Percentiles rank a stretch among this genome's conserved stretches.
These are phyloP conservation scores for Microcebus lehilahytsara DNA, from an alignment of 2,113 vertebrate genomes.

Conservation along the genomic window DNA sequence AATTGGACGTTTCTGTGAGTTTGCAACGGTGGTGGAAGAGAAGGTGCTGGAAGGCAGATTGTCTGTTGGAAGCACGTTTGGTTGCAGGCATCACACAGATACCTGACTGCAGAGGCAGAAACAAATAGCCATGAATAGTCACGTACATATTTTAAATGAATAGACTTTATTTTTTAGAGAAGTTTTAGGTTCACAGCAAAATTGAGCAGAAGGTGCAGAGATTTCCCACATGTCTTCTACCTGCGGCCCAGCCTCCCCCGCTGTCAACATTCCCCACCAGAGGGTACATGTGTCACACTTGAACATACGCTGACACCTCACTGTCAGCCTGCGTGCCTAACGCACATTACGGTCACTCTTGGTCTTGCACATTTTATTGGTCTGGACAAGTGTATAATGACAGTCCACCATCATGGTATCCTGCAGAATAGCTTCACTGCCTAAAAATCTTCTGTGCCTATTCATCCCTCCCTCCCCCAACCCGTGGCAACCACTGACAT, in stretches of 20 bases:
- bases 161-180: background rate
- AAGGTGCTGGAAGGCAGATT: background rate
- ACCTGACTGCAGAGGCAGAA: background rate
- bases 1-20: background rate
- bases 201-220: background rate
- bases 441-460: accelerated
- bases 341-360: accelerated
- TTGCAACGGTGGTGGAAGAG: accelerated
- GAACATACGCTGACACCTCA: accelerated
- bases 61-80: accelerated
- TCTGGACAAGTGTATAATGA: background rate
- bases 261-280: no score
- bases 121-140: background rate
- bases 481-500: accelerated
- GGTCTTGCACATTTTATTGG: accelerated
- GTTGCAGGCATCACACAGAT: background rate
- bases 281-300: accelerated
- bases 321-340: accelerated
- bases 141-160: background rate
- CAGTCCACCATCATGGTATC: accelerated
- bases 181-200: background rate
- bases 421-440: accelerated
- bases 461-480: background rate
- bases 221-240: background rate
- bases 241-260: accelerated